Percentiles rank a stretch among this genome's conserved stretches.
phyloP scores from a whole-genome alignment of 1,140 invertebrate species.

The Cherax quadricarinatus region DNA sequence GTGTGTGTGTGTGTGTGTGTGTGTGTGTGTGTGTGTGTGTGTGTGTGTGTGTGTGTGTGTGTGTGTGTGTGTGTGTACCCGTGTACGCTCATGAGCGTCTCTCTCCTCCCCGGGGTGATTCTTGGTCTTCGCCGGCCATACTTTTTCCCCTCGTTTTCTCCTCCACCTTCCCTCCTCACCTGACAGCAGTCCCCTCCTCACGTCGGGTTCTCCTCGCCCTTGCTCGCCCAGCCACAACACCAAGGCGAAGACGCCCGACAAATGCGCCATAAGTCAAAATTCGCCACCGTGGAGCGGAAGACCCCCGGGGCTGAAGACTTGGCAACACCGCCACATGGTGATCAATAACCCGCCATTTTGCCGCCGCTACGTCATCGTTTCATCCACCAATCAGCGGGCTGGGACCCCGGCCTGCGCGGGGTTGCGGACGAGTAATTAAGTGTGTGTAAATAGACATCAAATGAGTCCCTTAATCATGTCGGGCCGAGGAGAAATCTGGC shows the following conservation, averaged over 20 bases:
- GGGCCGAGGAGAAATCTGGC: slow-evolving; percentile 60
- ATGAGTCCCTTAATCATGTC: slow-evolving; percentile 73
- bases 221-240: not conserved
- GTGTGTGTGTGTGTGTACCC: not conserved
- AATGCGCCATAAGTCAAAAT: not conserved
- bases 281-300: not conserved
- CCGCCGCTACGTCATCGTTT: slow-evolving; percentile 69
- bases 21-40: slow-evolving; percentile 21
- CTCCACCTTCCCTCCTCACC: not conserved
- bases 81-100: too few relatives aligned
- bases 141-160: not conserved
- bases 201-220: not conserved
- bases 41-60: slow-evolving; percentile 25
- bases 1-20: not conserved
- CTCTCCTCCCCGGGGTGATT: not conserved
- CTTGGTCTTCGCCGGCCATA: not conserved
- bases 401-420: slow-evolving; percentile 40
- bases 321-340: slow-evolving; percentile 66
- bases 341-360: slow-evolving; percentile 73
- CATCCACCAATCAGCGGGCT: slow-evolving; percentile 65
- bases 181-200: not conserved
- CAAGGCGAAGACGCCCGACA: not conserved
- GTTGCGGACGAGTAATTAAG: slow-evolving; percentile 73
- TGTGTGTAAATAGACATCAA: slow-evolving; percentile 73
- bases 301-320: not conserved